Evolutionary conservation across 2,113 vertebrate genomes (phyloP).

Genomic region (Carettochelys insculpta): DNA sequence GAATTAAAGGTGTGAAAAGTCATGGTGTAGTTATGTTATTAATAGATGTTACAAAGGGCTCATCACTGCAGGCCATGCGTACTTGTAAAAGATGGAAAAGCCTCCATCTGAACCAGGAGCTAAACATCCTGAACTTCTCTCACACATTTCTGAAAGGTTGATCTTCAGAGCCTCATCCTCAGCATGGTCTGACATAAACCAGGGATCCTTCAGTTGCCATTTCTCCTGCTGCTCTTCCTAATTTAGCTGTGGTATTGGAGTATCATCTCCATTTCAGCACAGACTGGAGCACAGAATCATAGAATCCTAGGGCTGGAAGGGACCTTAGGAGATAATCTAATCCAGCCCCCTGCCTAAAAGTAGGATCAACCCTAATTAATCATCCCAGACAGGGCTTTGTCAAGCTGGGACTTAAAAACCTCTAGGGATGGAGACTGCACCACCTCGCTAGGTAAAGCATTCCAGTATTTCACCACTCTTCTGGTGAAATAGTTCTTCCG

Average conservation of each 20-base stretch:
- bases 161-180: neutral
- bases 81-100: slow-evolving; percentile 66
- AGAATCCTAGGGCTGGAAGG: no score
- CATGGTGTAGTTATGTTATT: slow-evolving; percentile 65
- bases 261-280: neutral
- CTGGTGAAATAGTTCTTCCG: no score
- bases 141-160: neutral
- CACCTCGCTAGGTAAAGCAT: no score
- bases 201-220: neutral
- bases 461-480: no score
- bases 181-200: neutral
- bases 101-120: slow-evolving; percentile 62
- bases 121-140: slow-evolving; percentile 52
- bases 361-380: no score
- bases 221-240: neutral
- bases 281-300: neutral
- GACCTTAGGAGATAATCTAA: no score
- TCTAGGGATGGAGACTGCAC: no score
- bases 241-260: neutral
- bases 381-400: no score
- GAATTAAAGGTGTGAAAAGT: slow-evolving; percentile 36
- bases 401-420: no score
- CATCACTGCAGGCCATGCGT: slow-evolving; percentile 58
- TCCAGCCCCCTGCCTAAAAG: no score
- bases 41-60: slow-evolving; percentile 61